Conservation (phyloP, 2,113 vertebrate species). For the Helogale parvula region DNA sequence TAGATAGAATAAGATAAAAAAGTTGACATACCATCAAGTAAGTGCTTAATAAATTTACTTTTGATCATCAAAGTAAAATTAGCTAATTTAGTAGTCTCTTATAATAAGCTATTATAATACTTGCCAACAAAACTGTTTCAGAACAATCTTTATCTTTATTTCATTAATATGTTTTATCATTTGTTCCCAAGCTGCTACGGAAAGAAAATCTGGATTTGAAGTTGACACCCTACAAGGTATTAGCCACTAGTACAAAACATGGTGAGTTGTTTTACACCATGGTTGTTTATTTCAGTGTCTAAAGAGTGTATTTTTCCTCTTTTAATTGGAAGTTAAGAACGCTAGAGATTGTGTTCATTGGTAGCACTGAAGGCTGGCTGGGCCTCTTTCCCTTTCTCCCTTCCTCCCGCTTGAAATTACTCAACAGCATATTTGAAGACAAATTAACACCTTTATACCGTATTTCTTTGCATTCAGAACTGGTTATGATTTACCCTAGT, state of each 20-base stretch:
- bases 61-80: background rate
- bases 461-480: background rate
- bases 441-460: background rate
- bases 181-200: slow-evolving; percentile 89
- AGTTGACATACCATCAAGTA: background rate
- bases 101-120: background rate
- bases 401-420: background rate
- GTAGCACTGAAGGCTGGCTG: background rate
- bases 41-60: slow-evolving; percentile 2
- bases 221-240: slow-evolving; percentile 97
- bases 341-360: background rate
- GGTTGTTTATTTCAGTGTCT: background rate
- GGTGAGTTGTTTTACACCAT: slow-evolving; percentile 84
- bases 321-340: background rate
- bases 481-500: background rate
- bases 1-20: background rate
- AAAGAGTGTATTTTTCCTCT: background rate
- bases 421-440: background rate
- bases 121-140: background rate
- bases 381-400: background rate
- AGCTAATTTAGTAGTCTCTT: background rate
- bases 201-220: slow-evolving; percentile 99
- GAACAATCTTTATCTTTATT: background rate
- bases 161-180: slow-evolving; percentile 57
- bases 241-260: slow-evolving; percentile 98